Evolutionary conservation across 2,888 invertebrate species (phyloP).

Genomic region (Xylota sylvarum): DNA sequence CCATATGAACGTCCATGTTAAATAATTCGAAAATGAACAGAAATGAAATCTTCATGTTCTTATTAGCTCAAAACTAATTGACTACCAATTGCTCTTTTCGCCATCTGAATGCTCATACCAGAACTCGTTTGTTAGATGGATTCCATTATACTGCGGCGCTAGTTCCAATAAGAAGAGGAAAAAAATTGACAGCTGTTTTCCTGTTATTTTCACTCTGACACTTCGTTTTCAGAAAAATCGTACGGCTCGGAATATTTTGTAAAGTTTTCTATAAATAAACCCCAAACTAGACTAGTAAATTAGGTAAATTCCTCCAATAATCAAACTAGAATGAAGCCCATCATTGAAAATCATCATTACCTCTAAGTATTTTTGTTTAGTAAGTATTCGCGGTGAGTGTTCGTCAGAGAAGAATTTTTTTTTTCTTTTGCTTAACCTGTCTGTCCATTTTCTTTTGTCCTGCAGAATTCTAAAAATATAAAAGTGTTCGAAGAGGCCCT

Average conservation of each 20-base stretch:
- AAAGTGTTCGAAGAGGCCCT: slow-evolving; percentile 35
- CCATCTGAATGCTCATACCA: neutral
- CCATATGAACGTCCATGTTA: no score
- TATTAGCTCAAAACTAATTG: neutral
- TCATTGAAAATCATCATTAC: neutral
- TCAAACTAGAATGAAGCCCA: slow-evolving; percentile 46
- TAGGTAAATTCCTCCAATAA: slow-evolving; percentile 22
- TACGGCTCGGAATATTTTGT: slow-evolving; percentile 67
- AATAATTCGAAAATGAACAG: no score
- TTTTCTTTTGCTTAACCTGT: slow-evolving; percentile 31
- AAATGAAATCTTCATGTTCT: neutral
- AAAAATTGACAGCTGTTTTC: slow-evolving; percentile 68
- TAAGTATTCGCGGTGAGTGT: slow-evolving; percentile 33
- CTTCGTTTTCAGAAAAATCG: slow-evolving; percentile 63
- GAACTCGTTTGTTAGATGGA: neutral
- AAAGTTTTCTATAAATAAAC: slow-evolving; percentile 75
- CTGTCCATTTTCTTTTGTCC: slow-evolving; percentile 73
- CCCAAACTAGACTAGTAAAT: slow-evolving; percentile 29
- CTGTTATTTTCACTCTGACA: slow-evolving; percentile 75
- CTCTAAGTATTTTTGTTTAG: slow-evolving; percentile 22
- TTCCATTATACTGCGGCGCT: slow-evolving; percentile 10
- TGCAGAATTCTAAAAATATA: slow-evolving; percentile 74
- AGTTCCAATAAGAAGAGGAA: slow-evolving; percentile 20
- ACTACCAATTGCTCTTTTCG: neutral
- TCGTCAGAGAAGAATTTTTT: slow-evolving; percentile 1